Conservation (phyloP, 2,888 invertebrate species). For the Lasioglossum calceatum region DNA sequence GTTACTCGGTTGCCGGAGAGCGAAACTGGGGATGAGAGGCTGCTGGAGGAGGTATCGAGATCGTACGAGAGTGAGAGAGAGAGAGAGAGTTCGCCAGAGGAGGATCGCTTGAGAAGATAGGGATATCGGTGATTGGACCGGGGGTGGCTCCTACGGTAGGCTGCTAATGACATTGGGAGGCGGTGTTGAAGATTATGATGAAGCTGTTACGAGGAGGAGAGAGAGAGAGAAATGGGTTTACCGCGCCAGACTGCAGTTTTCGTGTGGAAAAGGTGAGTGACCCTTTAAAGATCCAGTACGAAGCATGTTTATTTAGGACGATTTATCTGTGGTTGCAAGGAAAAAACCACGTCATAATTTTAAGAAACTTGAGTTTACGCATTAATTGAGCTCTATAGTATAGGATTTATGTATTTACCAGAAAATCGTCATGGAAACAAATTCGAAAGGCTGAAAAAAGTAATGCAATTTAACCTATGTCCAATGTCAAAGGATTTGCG, state of each 20-base stretch:
- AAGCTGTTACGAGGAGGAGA: neutral
- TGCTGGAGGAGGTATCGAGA: conserved; percentile 5
- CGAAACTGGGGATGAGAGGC: neutral
- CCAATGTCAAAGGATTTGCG: too few relatives aligned
- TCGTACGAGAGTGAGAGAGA: neutral
- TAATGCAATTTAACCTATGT: too few relatives aligned
- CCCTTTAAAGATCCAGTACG: neutral
- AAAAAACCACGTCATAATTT: too few relatives aligned
- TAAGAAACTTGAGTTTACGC: too few relatives aligned
- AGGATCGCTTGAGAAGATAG: conserved; percentile 1
- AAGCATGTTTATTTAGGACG: too few relatives aligned
- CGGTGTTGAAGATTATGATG: neutral
- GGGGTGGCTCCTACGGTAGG: neutral
- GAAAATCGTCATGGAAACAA: too few relatives aligned
- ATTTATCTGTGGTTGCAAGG: too few relatives aligned
- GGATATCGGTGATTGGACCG: conserved; percentile 11
- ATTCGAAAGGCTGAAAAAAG: too few relatives aligned
- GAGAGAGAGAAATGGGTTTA: neutral
- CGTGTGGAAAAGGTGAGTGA: neutral
- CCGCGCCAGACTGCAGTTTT: neutral
- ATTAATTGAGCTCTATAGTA: too few relatives aligned
- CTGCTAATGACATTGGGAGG: neutral
- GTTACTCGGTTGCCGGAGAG: neutral
- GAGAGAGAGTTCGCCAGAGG: neutral
- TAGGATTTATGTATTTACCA: too few relatives aligned